Percentiles rank a stretch among this genome's conserved stretches.
Conservation (phyloP, 1,140 invertebrate species). For the Megathymus violae region DNA sequence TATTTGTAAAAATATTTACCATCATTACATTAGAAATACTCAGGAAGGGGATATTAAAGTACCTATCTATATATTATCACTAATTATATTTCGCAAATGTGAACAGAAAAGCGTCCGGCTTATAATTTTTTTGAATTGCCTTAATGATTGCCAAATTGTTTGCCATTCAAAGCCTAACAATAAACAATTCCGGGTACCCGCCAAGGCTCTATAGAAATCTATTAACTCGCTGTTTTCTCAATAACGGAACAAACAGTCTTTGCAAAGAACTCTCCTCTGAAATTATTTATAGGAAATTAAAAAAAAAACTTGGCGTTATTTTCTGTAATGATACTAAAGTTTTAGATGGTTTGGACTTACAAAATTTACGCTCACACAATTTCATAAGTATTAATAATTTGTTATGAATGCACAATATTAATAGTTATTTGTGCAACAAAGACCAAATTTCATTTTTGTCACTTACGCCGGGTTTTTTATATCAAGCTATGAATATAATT, state of each 20-base stretch:
- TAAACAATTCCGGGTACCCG: conserved; percentile 10
- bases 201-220: conserved; percentile 19
- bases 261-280: conserved; percentile 10
- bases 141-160: conserved; percentile 28
- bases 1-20: too few species aligned
- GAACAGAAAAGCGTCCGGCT: conserved; percentile 7
- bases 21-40: too few species aligned
- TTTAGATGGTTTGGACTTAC: too few species aligned
- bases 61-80: too few species aligned
- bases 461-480: too few species aligned
- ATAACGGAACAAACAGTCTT: conserved; percentile 22
- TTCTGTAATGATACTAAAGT: not conserved
- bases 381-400: too few species aligned
- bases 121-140: conserved; percentile 20
- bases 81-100: conserved; percentile 27
- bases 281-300: not conserved
- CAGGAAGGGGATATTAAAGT: too few species aligned
- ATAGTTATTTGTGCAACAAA: too few species aligned
- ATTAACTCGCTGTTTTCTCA: conserved; percentile 26
- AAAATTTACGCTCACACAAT: too few species aligned
- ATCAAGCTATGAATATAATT: too few species aligned
- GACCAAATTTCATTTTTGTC: too few species aligned
- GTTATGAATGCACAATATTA: too few species aligned
- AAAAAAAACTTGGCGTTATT: not conserved
- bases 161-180: conserved; percentile 28